A percentile compares a stretch with the other conserved stretches of the same genome.
These are phyloP conservation scores for Chrysemys picta DNA, from an alignment of 2,113 vertebrate genomes.

Conservation along the genomic window DNA sequence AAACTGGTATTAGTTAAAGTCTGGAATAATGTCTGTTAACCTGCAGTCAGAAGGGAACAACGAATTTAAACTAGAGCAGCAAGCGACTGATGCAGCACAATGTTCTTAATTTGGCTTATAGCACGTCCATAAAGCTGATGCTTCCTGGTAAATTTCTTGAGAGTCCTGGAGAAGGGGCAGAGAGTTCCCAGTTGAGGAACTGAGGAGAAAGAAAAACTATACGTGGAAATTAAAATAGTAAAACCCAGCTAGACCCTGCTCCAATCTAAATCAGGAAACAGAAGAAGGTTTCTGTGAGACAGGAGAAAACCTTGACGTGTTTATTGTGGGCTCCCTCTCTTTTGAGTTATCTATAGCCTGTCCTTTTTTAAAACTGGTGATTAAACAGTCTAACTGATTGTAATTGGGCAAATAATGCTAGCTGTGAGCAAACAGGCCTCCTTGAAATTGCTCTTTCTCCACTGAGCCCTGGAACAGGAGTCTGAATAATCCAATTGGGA, in stretches of 20 bases:
- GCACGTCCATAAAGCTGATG: not conserved
- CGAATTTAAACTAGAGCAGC: not conserved
- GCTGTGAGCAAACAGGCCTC: conserved; percentile 25
- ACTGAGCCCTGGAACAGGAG: not conserved
- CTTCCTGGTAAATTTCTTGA: not conserved
- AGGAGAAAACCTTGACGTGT: not conserved
- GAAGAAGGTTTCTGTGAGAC: not conserved
- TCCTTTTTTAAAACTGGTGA: conserved; percentile 15
- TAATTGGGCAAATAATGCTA: not conserved
- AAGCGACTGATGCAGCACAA: not conserved
- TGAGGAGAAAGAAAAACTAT: conserved; percentile 38
- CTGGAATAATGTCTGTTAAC: not conserved
- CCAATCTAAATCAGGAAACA: conserved; percentile 41
- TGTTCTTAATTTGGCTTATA: not conserved
- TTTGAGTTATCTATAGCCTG: not conserved
- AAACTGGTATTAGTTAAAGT: not conserved
- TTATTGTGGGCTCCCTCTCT: not conserved
- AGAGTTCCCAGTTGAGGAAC: conserved; percentile 8
- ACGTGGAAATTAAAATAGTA: conserved; percentile 35
- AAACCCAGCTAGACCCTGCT: not conserved
- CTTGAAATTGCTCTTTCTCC: conserved; percentile 27
- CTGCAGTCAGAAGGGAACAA: not conserved
- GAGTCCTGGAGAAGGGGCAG: conserved; percentile 3
- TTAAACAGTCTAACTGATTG: not conserved
- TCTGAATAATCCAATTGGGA: not conserved